phyloP scores from a whole-genome alignment of 2,113 vertebrate genomes.

The Brachypodius melanocephalos region DNA sequence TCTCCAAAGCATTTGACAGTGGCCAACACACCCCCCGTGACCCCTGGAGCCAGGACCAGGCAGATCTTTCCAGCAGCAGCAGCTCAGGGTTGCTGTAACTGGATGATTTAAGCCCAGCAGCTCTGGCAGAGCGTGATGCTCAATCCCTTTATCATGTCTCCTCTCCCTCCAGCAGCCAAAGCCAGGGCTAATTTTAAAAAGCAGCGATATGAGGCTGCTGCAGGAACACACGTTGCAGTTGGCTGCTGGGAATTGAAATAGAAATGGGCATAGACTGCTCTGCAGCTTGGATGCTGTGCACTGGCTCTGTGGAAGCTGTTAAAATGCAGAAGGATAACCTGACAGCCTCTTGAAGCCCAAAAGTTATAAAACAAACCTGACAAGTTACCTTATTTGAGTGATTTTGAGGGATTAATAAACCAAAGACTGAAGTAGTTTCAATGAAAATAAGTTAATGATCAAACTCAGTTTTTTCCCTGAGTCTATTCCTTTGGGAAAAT shows the following conservation, averaged over 20 bases:
- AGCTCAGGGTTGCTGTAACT: not conserved
- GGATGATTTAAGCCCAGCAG: not conserved
- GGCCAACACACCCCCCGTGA: fast-evolving
- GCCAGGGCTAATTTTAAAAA: slow-evolving; percentile 54
- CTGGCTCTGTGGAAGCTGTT: fast-evolving
- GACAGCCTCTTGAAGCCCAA: not conserved
- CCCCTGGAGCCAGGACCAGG: not conserved
- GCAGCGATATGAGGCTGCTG: not conserved
- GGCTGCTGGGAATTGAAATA: not conserved
- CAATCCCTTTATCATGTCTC: slow-evolving; percentile 21
- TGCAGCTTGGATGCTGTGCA: fast-evolving
- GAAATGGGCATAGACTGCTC: not conserved
- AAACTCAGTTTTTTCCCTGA: not conserved
- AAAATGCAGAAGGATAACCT: not conserved
- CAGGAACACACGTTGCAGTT: not conserved
- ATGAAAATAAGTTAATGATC: not conserved
- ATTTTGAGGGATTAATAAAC: not conserved
- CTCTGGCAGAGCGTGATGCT: not conserved
- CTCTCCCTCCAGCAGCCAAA: not conserved
- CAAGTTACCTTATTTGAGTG: not conserved
- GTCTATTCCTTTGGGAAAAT: not conserved
- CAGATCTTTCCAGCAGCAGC: not conserved
- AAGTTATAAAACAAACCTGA: not conserved
- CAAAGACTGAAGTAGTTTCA: not conserved
- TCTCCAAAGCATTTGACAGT: not conserved